Evolutionary conservation across 2,888 invertebrate species (phyloP).

Genomic region (Lasioglossum malachurum): DNA sequence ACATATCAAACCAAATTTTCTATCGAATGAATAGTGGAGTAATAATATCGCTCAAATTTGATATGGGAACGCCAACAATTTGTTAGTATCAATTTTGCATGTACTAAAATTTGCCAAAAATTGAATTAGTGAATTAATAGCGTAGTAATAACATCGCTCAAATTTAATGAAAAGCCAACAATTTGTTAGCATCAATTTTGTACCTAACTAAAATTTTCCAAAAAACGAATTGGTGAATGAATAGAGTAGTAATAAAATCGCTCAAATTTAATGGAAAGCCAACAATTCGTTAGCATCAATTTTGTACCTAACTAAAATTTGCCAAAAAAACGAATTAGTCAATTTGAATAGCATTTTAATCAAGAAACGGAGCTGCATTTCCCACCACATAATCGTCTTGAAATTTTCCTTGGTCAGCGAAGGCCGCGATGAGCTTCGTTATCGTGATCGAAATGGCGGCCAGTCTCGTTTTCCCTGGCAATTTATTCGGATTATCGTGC

Average conservation of each 20-base stretch:
- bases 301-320: not conserved
- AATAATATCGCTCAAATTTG: no score
- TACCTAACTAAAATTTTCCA: no score
- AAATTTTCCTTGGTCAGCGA: not conserved
- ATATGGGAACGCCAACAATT: not conserved
- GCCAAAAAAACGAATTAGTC: not conserved
- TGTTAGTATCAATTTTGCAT: no score
- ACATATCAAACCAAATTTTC: no score
- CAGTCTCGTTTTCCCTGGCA: not conserved
- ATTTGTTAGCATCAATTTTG: no score
- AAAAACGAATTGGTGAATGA: no score
- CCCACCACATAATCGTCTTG: not conserved
- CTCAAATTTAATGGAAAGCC: not conserved
- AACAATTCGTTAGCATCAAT: not conserved
- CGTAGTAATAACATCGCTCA: not conserved
- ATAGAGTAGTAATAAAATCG: no score
- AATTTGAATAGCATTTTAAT: not conserved
- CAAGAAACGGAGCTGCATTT: not conserved
- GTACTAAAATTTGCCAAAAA: no score
- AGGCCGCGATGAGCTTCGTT: not conserved
- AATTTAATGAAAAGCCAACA: not conserved
- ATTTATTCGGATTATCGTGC: slow-evolving; percentile 6
- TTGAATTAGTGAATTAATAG: not conserved
- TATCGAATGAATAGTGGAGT: no score
- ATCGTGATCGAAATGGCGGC: not conserved